Base-by-base conservation (phyloP, 2,113 vertebrate genomes). In the Oryzias celebensis region DNA sequence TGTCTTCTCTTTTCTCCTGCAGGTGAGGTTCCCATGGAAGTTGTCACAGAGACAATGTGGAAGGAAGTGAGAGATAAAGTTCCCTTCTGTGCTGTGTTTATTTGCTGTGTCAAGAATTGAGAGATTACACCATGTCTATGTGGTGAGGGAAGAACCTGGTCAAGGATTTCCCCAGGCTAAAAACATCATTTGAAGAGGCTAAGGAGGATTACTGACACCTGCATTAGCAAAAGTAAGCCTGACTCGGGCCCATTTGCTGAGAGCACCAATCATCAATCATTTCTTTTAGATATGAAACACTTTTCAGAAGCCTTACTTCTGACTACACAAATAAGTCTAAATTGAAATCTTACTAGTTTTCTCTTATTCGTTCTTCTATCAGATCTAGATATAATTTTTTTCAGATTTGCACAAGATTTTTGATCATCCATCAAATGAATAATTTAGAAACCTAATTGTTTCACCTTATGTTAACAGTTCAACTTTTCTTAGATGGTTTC, bases 41-140 rank as follows among this genome's bases (percentile, higher is more conserved):
- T 81, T 91, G 90, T 91, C 91, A 92, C 53, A 53, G 17, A 85
- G 84, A 90, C 87, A 91, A 91, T 91, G 88, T 73, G 53, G 82
- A 89, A 91, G 92, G 92, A 93, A 93, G 91, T 75, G 54, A 83
- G 87, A 87, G 91, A 92, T 93, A 90, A 88, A 88, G 90, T 93
- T 92, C 85, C 77, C 79, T 83, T 89, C 77, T 84, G 82, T 60
- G 58, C 65, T 58, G 73, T 92, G 92, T 93, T 93, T 93, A 91
- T 93, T 92, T 93, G 91, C 90, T 89, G 86, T 93, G 91, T 92
- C 91, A 92, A 87, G 89, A 85, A 91, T 89, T 91, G 90, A 93
- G 92, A 93, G 91, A 93, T 92, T 92, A 91, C 90, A 90, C 87
- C 80, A 83, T 88, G 90, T 89, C 86, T 83, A 85, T 80, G 87